Base-by-base conservation (phyloP, 2,113 vertebrate genomes). In the Panthera tigris region DNA sequence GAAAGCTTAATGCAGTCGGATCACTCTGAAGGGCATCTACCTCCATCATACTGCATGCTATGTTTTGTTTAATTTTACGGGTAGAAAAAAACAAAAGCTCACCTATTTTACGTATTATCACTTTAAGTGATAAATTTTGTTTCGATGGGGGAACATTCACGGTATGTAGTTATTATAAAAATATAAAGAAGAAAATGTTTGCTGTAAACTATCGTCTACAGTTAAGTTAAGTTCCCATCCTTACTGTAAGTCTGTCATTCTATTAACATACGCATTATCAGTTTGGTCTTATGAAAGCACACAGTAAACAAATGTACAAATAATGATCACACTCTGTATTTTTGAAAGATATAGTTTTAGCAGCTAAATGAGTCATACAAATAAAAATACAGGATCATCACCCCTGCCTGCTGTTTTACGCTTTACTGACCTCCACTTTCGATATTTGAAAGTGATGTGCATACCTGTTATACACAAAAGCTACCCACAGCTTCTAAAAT, bases 401-500 rank as follows among this genome's bases (percentile, higher is more conserved):
- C 15, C 88, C 4, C 14, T 85, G 55, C 85, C 78, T 10, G 65
- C 31, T 71, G 1, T 3, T 94, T 94, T 8, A 83, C 48, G n/a
- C 13, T 93, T 97, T 91, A 36, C 74, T 36, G 41, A 95, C 0
- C 52, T 25, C 21, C 65, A 29, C 48, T 78, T 41, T 65, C 33
- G 74, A 97, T 95, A 94, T 94, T 89, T 97, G 80, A 89, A 97
- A 93, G 36, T 84, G 81, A 97, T 80, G 94, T 13, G 86, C 57
- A 79, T 52, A 66, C 76, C 95, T 95, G 23, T 12, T 78, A 76
- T 4, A 61, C 29, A 89, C 83, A 95, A 96, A 83, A 19, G 76
- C 86, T 84, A 4, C 55, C 89, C 85, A 84, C 61, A 97, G 65
- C 36, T 96, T 97, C 93, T 89, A 97, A 98, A 98, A 87, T 90